Base-by-base conservation (phyloP, 2,888 invertebrate species). In the Andrena bucephala region DNA sequence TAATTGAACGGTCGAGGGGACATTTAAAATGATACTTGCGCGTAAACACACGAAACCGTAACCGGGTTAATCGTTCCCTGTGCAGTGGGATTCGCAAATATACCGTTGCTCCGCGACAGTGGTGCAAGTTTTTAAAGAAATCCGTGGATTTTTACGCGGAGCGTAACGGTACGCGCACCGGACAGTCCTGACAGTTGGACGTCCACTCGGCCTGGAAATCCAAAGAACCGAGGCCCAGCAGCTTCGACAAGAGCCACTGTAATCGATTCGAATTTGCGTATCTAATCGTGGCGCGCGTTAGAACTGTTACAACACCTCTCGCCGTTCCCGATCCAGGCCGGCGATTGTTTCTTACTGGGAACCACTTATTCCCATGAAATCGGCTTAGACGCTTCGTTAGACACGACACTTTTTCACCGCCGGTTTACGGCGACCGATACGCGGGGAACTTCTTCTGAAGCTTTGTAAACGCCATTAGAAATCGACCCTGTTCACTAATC, bases 41-140 rank as follows among this genome's bases (percentile, higher is more conserved):
- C 27, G 50, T 52, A 69, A 59, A 59, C 24, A 52, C 33, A 20
- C 62, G 33, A 48, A 71, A 0, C n/a, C 48, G 29, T 60, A 84
- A 83, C 50, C 65, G 48, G 83, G 76, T 85, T 82, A 85, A 85
- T 79, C 50, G 62, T 13, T 65, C 42, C 20, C 16, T 16, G 48
- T 16, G 29, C 54, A 24, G 69, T 62, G 74, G 54, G 59, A 54
- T 63, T 68, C 36, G 62, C 24, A 16, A 33, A 13, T 67, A 8
- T 67, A 71, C 78, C 77, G 77, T 80, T 71, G 63, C 29, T 20
- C 24, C 24, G n/a, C 20, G 13, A 24, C 8, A 6, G 36, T 60
- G 67, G 42, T 68, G 72, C 36, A 73, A 79, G 33, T 59, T 68
- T 79, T 72, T 63, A 27, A 63, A 16, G 62, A 63, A 68, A 66